Evolutionary conservation across 2,113 vertebrate species (phyloP), one percentile per base, ranked within the genome.

Genomic region (Oenanthe melanoleuca): DNA sequence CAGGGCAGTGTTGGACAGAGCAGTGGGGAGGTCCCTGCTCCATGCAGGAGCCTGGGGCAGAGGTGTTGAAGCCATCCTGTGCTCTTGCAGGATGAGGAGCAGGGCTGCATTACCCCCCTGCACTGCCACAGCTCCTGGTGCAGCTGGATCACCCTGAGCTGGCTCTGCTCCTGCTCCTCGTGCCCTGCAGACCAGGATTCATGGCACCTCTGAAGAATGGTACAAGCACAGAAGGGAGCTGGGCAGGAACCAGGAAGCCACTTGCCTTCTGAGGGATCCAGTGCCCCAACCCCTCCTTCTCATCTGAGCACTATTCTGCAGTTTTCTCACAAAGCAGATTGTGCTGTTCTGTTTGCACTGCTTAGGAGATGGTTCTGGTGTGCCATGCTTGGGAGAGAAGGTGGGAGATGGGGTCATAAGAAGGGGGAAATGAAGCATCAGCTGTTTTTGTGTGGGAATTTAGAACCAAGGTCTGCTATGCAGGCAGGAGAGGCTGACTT

Each of bases 1-100:
- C 26, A 12, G 42, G 65, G 42, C 45, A 42, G 71, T 13, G 6
- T 59, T n/a, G 14, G 42, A 11, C 2, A 5, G 45, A n/a, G 55
- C n/a, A 24, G 5, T 1, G 7, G 38, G 42, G 84, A 81, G 37
- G 23, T 9, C 4, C 45, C 55, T 33, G 1, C 55, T 15, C 21
- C 6, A 4, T 8, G 47, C 50, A 15, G 5, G n/a, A 38, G 22
- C 13, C 11, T 8, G 59, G 12, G 6, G 18, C 0, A 1, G 56
- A 14, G 19, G 3, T 1, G 7, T 1, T 3, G 34, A 6, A 60
- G 28, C 11, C 7, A 2, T 33, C n/a, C 38, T 10, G 29, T 0
- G 2, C 44, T 14, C 57, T 8, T 4, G 63, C 75, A 16, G 64
- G 55, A 12, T 20, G 1, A 0, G 25, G 19, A 59, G 91, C 26